Evolutionary conservation across 2,113 vertebrate genomes (phyloP).

Genomic region (Blennius ocellaris): DNA sequence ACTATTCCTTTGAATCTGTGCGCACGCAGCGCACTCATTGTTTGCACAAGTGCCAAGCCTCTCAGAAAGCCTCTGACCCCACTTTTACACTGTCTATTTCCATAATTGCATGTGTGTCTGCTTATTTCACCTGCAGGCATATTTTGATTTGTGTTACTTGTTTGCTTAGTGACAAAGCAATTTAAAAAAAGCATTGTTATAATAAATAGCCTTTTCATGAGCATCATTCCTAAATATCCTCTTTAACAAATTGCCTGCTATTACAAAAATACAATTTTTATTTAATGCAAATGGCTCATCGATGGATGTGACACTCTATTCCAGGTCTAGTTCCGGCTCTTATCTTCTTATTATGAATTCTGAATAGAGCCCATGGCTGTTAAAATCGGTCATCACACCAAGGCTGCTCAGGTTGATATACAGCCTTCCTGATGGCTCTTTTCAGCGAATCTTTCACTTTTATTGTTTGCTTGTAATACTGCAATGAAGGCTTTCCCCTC

Average conservation of each 20-base stretch:
- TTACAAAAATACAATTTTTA: constrained; percentile 44
- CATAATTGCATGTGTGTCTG: constrained; percentile 44
- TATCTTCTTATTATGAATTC: constrained; percentile 59
- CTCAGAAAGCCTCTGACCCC: constrained; percentile 50
- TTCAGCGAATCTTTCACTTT: constrained; percentile 55
- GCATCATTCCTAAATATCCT: constrained; percentile 50
- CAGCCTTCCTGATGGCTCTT: constrained; percentile 41
- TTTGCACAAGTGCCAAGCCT: constrained; percentile 43
- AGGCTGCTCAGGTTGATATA: constrained; percentile 53
- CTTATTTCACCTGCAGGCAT: constrained; percentile 53
- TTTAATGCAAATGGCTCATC: constrained; percentile 48
- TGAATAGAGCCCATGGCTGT: constrained; percentile 57
- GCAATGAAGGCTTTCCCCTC: constrained; percentile 18
- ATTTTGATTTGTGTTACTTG: constrained; percentile 41
- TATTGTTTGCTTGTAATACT: constrained; percentile 57
- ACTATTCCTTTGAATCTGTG: constrained; percentile 40
- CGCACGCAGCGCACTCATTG: constrained; percentile 40
- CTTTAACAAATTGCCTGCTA: constrained; percentile 53
- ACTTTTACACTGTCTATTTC: constrained; percentile 62
- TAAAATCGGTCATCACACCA: constrained; percentile 55
- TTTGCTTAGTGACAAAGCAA: constrained; percentile 38
- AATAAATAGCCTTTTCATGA: constrained; percentile 50
- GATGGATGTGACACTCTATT: constrained; percentile 33
- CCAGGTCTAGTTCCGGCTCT: constrained; percentile 43
- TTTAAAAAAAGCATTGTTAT: constrained; percentile 42